A percentile compares a stretch with the other conserved stretches of the same genome.
Evolutionary conservation across 2,113 vertebrate species (phyloP).

Genomic region (Gallinago media): DNA sequence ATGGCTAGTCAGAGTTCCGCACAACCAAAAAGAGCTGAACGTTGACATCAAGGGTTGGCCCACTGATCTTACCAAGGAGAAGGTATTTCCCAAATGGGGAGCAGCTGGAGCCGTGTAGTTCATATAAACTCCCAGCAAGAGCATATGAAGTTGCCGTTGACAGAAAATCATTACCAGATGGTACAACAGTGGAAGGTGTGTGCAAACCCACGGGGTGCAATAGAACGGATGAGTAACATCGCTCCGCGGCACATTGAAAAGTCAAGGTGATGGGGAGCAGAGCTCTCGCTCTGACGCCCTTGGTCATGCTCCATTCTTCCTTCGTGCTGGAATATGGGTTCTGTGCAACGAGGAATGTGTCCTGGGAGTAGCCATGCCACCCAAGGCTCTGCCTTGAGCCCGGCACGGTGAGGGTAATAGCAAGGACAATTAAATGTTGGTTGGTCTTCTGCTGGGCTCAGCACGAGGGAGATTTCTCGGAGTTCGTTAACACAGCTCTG

Average conservation of each 20-base stretch:
- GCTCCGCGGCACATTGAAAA: background rate
- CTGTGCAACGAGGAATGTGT: background rate
- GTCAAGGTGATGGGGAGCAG: background rate
- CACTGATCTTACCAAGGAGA: background rate
- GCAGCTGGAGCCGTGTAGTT: background rate
- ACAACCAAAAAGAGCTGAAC: background rate
- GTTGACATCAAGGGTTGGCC: background rate
- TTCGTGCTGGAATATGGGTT: background rate
- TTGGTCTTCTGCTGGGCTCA: background rate
- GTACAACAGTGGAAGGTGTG: background rate
- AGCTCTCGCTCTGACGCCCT: background rate
- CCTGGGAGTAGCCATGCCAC: background rate
- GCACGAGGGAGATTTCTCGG: slow-evolving; percentile 3
- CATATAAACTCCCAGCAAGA: background rate
- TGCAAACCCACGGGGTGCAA: background rate
- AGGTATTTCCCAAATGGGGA: slow-evolving; percentile 3
- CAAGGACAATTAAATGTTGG: slow-evolving; percentile 17
- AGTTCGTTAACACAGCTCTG: background rate
- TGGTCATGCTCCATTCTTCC: background rate
- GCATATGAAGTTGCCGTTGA: background rate
- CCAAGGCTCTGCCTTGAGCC: background rate
- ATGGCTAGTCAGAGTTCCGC: background rate
- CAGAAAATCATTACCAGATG: slow-evolving; percentile 59
- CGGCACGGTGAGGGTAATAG: background rate
- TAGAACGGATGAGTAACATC: background rate